Evolutionary conservation across 2,888 invertebrate species (phyloP).

Genomic region (Drosophila algonquin): DNA sequence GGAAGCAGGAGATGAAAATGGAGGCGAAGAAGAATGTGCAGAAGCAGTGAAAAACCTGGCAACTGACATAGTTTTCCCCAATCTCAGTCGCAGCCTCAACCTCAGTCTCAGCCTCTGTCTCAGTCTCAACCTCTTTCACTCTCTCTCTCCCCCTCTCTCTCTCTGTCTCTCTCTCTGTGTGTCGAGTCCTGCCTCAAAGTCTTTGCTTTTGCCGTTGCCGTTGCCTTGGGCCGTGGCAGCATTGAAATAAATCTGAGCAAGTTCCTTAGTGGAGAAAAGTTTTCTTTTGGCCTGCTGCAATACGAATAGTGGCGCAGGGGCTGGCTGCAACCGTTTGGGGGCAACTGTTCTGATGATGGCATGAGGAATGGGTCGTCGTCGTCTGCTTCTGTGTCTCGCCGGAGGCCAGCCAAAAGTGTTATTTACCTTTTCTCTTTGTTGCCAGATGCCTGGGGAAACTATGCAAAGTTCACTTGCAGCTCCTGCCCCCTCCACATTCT

Average conservation of each 20-base stretch:
- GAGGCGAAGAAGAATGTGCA: conserved; percentile 7
- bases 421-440: conserved; percentile 71
- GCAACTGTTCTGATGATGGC: conserved; percentile 3
- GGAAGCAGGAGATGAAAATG: conserved; percentile 3
- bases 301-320: not conserved
- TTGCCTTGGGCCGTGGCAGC: conserved; percentile 50
- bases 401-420: conserved; percentile 61
- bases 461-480: conserved; percentile 52
- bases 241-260: conserved; percentile 70
- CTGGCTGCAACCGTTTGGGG: conserved; percentile 3
- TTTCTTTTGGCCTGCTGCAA: conserved; percentile 45
- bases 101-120: conserved; percentile 6
- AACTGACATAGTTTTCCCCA: conserved; percentile 60
- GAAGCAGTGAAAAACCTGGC: conserved; percentile 15
- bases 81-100: conserved; percentile 8
- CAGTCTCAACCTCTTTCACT: conserved; percentile 1
- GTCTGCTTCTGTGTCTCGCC: conserved; percentile 51
- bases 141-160: not conserved
- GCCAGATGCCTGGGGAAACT: conserved; percentile 44
- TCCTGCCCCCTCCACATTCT: conserved; percentile 6
- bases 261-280: conserved; percentile 56
- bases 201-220: conserved; percentile 30
- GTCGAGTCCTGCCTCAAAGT: conserved; percentile 45
- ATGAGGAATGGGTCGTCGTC: conserved; percentile 30
- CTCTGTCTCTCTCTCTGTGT: conserved; percentile 3